A percentile compares a stretch with the other conserved stretches of the same genome.
phyloP scores from a whole-genome alignment of 2,888 invertebrate genomes.

The Incurvaria masculella region DNA sequence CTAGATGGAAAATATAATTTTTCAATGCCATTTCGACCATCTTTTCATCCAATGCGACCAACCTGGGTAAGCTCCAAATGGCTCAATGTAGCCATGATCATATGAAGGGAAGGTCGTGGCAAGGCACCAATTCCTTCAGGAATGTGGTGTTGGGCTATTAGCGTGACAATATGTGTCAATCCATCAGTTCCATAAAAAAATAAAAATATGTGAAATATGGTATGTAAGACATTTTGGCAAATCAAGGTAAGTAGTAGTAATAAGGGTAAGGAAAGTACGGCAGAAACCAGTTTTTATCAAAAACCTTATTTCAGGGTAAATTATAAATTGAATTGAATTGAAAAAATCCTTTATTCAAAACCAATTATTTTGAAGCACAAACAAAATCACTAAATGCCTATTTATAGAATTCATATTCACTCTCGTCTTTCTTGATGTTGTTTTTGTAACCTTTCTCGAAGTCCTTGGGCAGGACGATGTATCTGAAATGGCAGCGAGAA shows the following conservation, averaged over 20 bases:
- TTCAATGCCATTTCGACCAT: too few species aligned
- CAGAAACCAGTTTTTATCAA: too few species aligned
- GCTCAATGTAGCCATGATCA: too few species aligned
- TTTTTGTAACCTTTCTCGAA: constrained; percentile 99
- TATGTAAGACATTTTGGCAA: constrained; percentile 17
- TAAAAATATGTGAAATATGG: constrained; percentile 13
- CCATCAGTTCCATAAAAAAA: constrained; percentile 8
- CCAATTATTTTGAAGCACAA: constrained; percentile 7
- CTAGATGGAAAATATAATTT: too few species aligned
- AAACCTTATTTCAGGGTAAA: constrained; percentile 11
- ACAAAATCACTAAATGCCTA: constrained; percentile 48
- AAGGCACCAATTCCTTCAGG: too few species aligned
- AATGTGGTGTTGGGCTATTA: too few species aligned
- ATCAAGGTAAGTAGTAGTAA: constrained; percentile 12
- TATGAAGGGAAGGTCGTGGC: too few species aligned
- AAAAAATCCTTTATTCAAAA: too few species aligned
- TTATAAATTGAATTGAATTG: constrained; percentile 7
- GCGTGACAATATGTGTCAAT: too few species aligned
- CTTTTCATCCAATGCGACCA: too few species aligned
- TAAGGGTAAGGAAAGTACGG: constrained; percentile 4
- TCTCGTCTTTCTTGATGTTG: constrained; percentile 98
- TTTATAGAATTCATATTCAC: constrained; percentile 99
- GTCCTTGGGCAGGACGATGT: constrained; percentile 98
- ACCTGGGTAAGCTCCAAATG: too few species aligned
- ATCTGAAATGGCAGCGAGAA: too few species aligned